Base-by-base conservation (phyloP, 2,888 invertebrate species). In the Dendrolimus pini region DNA sequence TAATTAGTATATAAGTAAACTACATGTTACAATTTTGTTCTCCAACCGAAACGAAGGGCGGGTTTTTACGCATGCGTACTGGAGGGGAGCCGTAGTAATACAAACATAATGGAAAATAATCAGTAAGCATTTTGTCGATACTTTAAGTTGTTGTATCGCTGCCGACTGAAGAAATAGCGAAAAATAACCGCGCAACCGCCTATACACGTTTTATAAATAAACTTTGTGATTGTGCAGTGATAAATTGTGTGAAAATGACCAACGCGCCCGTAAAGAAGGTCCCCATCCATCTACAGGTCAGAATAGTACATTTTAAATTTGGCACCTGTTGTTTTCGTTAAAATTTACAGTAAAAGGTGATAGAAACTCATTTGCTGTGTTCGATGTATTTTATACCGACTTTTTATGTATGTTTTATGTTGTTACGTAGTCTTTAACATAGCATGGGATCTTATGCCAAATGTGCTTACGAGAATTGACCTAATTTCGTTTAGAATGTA, bases 211-310 rank as follows among this genome's bases (percentile, higher is more conserved):
- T 80, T 82, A 79, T 74, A 82, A 85, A 85, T 85, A 85, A 81
- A 80, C 67, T 74, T 74, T 74, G 82, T 83, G 80, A 74, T 75
- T 70, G 86, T 89, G 85, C 70, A 73, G 83, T 86, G 80, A 70
- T 74, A 75, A 73, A 67, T 75, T 75, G 75, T 63, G 75, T 75
- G 68, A 89, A 85, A 82, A 95, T 94, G 94, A 72, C 77, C 62
- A 84, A 73, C 80, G 96, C 96, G 67, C 97, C 97, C 66, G 97
- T 97, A 69, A 98, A 98, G 89, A 98, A 98, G 91, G 97, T 98
- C 62, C 98, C 98, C 61, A 97, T 98, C 81, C 98, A 98, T 89
- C 92, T 97, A 78, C 96, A 97, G 94, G 95, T 98, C 88, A 93
- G 91, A 54, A 61, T 47, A 2, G 65, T 65, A 65, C 58, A 56